Evolutionary conservation across 2,113 vertebrate species (phyloP).

Genomic region (Trichomycterus rosablanca): DNA sequence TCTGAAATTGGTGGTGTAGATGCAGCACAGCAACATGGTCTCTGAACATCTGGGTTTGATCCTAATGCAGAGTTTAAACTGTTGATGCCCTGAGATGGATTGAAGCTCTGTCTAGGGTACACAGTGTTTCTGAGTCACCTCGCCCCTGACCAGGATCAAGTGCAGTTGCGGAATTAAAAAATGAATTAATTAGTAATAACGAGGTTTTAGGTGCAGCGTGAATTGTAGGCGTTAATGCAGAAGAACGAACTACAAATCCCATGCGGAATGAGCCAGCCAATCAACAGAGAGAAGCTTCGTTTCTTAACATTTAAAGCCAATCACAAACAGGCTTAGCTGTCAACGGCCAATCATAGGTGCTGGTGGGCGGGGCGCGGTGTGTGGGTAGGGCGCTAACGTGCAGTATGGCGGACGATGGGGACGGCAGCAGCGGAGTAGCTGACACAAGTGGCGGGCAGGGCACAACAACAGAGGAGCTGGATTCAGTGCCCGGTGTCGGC

Average conservation of each 20-base stretch:
- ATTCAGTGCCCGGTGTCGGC: conserved; percentile 57
- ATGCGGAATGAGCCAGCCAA: not conserved
- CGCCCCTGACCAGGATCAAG: too few species aligned
- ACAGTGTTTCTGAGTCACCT: too few species aligned
- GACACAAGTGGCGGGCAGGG: conserved; percentile 63
- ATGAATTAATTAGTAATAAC: too few species aligned
- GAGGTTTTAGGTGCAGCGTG: too few species aligned
- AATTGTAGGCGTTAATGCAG: too few species aligned
- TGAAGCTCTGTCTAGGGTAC: too few species aligned
- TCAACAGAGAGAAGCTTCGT: not conserved
- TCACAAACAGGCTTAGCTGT: not conserved
- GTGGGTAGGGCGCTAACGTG: conserved; percentile 63
- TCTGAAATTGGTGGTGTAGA: too few species aligned
- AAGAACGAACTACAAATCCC: not conserved
- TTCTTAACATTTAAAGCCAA: conserved; percentile 19
- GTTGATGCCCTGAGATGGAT: too few species aligned
- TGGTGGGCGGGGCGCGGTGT: conserved; percentile 53
- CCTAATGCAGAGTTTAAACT: too few species aligned
- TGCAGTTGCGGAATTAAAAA: too few species aligned
- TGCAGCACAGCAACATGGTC: too few species aligned
- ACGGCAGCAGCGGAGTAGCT: conserved; percentile 65
- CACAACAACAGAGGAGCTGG: conserved; percentile 58
- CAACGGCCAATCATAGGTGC: conserved; percentile 41
- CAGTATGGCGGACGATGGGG: conserved; percentile 79
- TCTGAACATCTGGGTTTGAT: too few species aligned